Evolutionary conservation across 2,888 invertebrate genomes (phyloP).

Genomic region (Himalopsyche japonica): DNA sequence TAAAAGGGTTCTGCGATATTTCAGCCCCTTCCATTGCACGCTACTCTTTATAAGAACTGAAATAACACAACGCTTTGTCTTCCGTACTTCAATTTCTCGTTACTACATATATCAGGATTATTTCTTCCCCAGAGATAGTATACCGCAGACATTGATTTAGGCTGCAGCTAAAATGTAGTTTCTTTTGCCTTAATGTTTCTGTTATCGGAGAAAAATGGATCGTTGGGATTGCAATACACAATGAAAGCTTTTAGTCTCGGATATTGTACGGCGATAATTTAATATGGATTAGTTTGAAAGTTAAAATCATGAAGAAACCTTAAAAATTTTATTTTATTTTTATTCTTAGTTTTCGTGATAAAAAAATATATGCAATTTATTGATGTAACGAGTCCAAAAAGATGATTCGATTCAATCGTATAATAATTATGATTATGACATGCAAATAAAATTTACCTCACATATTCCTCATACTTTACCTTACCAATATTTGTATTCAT

Average conservation of each 20-base stretch:
- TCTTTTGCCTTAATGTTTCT: constrained; percentile 14
- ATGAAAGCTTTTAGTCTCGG: not conserved
- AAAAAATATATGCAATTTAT: no score
- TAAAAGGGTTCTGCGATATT: not conserved
- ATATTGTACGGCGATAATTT: not conserved
- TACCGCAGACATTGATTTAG: constrained; percentile 25
- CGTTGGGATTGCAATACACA: not conserved
- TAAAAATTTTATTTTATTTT: no score
- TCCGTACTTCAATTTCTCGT: constrained; percentile 18
- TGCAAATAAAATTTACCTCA: no score
- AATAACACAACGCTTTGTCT: constrained; percentile 20
- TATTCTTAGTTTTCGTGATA: no score
- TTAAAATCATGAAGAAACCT: no score
- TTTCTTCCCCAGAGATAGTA: constrained; percentile 20
- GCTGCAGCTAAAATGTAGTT: constrained; percentile 24
- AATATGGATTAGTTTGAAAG: not conserved
- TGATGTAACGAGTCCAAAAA: no score
- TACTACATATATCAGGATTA: constrained; percentile 33
- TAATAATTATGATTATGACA: no score
- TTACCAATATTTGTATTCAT: no score
- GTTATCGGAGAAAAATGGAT: constrained; percentile 19
- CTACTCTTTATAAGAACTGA: not conserved
- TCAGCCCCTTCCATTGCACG: not conserved
- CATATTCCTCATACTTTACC: no score
- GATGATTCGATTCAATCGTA: no score